Conservation (phyloP, 1,140 invertebrate species). For the Achroia grisella region DNA sequence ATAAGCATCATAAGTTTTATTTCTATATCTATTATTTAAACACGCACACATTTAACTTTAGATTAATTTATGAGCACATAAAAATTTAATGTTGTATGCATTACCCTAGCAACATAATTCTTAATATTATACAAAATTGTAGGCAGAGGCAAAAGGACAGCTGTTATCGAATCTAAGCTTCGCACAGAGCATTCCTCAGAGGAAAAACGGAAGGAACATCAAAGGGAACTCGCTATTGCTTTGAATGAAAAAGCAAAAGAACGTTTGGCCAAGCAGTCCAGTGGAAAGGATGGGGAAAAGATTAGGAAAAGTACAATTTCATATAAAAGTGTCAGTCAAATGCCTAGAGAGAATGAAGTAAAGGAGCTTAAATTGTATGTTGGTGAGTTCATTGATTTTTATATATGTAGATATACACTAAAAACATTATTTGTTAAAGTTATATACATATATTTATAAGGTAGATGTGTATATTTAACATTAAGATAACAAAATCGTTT, state of each 20-base stretch:
- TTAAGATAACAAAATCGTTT: neutral
- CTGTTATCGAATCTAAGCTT: conserved; percentile 96
- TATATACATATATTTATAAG: too few species aligned
- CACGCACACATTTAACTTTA: too few species aligned
- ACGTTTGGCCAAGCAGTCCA: conserved; percentile 90
- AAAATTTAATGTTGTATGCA: too few species aligned
- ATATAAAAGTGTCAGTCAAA: conserved; percentile 93
- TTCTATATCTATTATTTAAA: too few species aligned
- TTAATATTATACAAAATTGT: conserved; percentile 13
- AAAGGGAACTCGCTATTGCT: conserved; percentile 92
- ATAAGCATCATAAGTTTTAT: too few species aligned
- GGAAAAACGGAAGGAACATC: conserved; percentile 97
- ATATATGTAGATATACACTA: too few species aligned
- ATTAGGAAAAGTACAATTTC: conserved; percentile 95
- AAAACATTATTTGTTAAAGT: too few species aligned
- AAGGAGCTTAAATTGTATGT: conserved; percentile 97
- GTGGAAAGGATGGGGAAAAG: conserved; percentile 91
- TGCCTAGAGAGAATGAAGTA: conserved; percentile 95
- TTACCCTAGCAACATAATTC: too few species aligned
- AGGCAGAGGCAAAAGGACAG: conserved; percentile 91
- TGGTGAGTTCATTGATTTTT: conserved; percentile 72
- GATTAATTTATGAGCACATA: too few species aligned
- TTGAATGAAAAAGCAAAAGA: conserved; percentile 95
- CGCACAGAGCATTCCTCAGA: conserved; percentile 96
- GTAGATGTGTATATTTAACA: neutral